Base-by-base conservation (phyloP, 2,113 vertebrate genomes). In the Grus americana region DNA sequence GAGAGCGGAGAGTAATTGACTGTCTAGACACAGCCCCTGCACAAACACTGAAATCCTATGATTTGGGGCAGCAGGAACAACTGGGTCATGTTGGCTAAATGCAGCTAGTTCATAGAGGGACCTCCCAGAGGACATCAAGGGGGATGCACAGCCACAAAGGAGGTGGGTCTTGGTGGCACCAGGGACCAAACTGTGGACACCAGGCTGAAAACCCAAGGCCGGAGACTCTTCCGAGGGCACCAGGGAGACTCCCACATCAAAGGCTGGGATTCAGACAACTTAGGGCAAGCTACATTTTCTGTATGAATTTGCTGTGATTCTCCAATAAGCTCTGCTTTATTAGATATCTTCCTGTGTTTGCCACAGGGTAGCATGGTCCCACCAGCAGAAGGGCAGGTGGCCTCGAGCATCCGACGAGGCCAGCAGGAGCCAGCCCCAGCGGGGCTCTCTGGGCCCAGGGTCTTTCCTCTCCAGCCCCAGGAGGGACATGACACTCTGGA, bases 11-110 rank as follows among this genome's bases (percentile, higher is more conserved):
- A 92, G 38, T 91, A 95, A 92, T 66, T 95, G 95, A 42, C 80
- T 97, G 78, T 90, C 95, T 91, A 95, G 97, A 95, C 89, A 82
- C 12, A 72, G 70, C 9, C 61, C 38, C 26, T 42, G 87, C 62
- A 66, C 74, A 66, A 66, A 58, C 29, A 70, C 71, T 74, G 86
- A 85, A 89, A 91, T 80, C n/a, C 40, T 84, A 3, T 38, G 34
- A 81, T 84, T 79, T 62, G 65, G 32, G 40, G 82, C 59, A 91
- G 59, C 44, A 40, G 78, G 61, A 92, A 40, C 46, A 90, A 66
- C 62, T 47, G 76, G 84, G 75, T 83, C 67, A 40, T 11, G 47
- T 30, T 57, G 50, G n/a, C 72, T 90, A 76, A 90, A 70, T 23
- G 47, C 0, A 2, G 29, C 22, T 47, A 22, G 20, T 22, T 89